Base-by-base conservation (phyloP, 2,888 invertebrate genomes). In the Drosophila fungiperda region DNA sequence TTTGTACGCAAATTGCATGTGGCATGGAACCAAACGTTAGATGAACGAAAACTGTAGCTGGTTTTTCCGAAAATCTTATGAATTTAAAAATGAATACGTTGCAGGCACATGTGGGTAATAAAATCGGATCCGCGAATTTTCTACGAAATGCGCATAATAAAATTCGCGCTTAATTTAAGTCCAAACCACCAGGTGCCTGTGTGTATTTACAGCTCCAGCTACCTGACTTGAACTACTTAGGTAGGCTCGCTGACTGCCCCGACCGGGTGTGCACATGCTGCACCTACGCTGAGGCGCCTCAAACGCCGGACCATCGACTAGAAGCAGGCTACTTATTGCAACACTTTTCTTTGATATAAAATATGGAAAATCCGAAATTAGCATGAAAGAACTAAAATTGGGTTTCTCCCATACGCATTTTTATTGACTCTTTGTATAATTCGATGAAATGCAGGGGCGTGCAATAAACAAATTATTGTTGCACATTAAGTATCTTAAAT, bases 61-160 rank as follows among this genome's bases (percentile, higher is more conserved):
- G 90, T 73, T 83, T 89, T 89, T 68, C 90, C 90, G 74, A 87
- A 90, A 89, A 82, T 82, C 78, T 89, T 87, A 90, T 90, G 89
- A 89, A 90, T 89, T 86, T 90, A 79, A 86, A 84, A 67, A 63
- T 26, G 40, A 63, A 63, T 61, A 57, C 58, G 26, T n/a, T 12
- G n/a, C 67, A 66, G 62, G 60, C 72, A 76, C 81, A 80, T 73
- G 55, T 68, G 74, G 59, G 60, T 45, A 76, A 84, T 85, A 85
- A 85, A 86, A 67, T 62, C 8, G 29, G 52, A 82, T 86, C 69
- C 86, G 83, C 80, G 83, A 83, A 73, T 68, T 71, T 86, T 85
- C 87, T 61, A 29, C 80, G 87, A 87, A 87, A 54, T 29, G 38
- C 58, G 57, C 62, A 60, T 69, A 55, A 81, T 82, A 86, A 83